Conservation (phyloP, 2,888 invertebrate species). For the Dasysyrphus tricinctus region DNA sequence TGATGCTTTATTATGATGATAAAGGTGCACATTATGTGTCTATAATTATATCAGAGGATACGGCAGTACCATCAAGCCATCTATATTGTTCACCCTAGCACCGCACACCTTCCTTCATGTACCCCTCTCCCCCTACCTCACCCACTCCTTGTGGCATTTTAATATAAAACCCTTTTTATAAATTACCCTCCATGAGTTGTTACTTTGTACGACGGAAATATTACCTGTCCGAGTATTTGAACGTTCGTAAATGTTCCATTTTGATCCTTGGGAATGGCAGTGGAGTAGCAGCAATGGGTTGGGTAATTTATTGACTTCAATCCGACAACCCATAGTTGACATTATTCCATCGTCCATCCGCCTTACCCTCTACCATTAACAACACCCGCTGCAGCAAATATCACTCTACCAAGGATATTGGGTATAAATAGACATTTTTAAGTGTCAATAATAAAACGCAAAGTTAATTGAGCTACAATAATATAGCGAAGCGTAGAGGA, state of each 20-base stretch:
- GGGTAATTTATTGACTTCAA: constrained; percentile 60
- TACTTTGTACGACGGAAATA: constrained; percentile 70
- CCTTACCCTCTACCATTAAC: no score
- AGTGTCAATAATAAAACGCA: constrained; percentile 31
- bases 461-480: constrained; percentile 56
- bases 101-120: background rate
- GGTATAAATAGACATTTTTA: constrained; percentile 11
- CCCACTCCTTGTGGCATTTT: constrained; percentile 46
- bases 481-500: constrained; percentile 33
- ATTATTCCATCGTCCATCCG: no score
- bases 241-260: constrained; percentile 44
- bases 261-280: background rate
- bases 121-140: no score
- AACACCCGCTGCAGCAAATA: background rate
- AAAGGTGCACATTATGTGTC: constrained; percentile 68
- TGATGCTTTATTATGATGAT: constrained; percentile 70
- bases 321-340: background rate
- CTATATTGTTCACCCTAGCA: background rate
- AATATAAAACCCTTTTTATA: constrained; percentile 72
- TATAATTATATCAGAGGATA: constrained; percentile 43
- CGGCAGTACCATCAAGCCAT: background rate
- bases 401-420: constrained; percentile 9
- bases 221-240: constrained; percentile 64
- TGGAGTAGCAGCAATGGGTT: background rate
- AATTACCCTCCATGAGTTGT: constrained; percentile 70